Evolutionary conservation across 2,888 invertebrate species (phyloP).

Genomic region (Sylvicola cinctus): DNA sequence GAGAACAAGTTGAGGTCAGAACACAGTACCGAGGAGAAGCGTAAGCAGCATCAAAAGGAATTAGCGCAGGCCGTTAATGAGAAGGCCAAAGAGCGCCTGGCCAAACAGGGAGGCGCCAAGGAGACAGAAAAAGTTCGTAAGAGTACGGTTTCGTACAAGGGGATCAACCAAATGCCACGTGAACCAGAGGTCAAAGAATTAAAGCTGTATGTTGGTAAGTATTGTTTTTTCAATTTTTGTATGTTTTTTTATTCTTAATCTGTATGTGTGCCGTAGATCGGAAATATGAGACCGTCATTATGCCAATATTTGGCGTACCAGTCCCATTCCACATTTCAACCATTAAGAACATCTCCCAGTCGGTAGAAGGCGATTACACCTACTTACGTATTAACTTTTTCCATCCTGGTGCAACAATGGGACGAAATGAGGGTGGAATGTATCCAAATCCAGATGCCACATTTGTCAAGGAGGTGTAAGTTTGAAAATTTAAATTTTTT

Average conservation of each 20-base stretch:
- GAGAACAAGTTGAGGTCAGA: conserved; percentile 87
- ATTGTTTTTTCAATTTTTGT: neutral
- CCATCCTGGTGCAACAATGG: conserved; percentile 94
- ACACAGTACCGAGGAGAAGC: conserved; percentile 90
- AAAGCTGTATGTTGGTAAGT: conserved; percentile 82
- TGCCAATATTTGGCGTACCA: conserved; percentile 89
- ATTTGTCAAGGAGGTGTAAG: conserved; percentile 93
- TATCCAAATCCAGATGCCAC: conserved; percentile 92
- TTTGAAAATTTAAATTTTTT: conserved; percentile 11
- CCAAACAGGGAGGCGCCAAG: conserved; percentile 68
- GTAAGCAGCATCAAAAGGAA: conserved; percentile 92
- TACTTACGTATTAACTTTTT: conserved; percentile 96
- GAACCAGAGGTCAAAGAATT: conserved; percentile 84
- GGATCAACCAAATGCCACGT: conserved; percentile 75
- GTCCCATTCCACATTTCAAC: conserved; percentile 98
- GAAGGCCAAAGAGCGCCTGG: conserved; percentile 77
- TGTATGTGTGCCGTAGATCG: conserved; percentile 55
- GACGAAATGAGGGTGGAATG: conserved; percentile 72
- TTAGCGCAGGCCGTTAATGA: conserved; percentile 78
- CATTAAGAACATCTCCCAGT: conserved; percentile 96
- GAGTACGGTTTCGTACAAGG: conserved; percentile 89
- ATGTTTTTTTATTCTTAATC: conserved; percentile 3
- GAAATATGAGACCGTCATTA: conserved; percentile 94
- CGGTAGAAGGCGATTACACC: conserved; percentile 96
- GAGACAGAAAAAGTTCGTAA: conserved; percentile 79